Conservation (phyloP, 2,888 invertebrate species). For the Patella caerulea region DNA sequence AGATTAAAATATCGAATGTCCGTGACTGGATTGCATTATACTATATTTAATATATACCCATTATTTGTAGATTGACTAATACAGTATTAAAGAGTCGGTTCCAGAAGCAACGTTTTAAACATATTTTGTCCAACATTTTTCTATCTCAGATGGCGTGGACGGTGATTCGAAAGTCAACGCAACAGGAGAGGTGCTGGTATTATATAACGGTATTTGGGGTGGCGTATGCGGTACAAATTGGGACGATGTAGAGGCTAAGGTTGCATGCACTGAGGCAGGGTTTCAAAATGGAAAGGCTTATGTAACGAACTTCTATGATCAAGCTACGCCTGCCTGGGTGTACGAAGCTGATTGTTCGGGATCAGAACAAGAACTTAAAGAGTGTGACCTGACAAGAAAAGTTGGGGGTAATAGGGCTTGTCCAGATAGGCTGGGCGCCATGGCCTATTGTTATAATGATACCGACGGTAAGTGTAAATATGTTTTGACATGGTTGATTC, state of each 20-base stretch:
- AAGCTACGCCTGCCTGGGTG: background rate
- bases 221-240: background rate
- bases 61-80: too few relatives aligned
- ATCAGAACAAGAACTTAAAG: background rate
- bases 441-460: background rate
- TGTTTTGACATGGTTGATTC: too few relatives aligned
- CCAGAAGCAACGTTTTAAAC: too few relatives aligned
- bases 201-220: background rate
- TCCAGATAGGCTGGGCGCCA: background rate
- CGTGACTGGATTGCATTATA: too few relatives aligned
- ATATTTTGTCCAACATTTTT: too few relatives aligned
- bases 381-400: background rate
- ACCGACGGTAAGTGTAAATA: background rate
- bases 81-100: too few relatives aligned
- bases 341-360: background rate
- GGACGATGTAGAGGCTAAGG: background rate
- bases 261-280: background rate
- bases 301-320: background rate
- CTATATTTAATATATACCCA: too few relatives aligned
- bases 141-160: background rate
- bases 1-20: too few relatives aligned
- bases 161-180: background rate
- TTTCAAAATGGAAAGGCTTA: background rate
- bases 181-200: background rate
- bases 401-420: background rate